These are phyloP conservation scores for Sus scrofa DNA, from an alignment of 2,113 vertebrate genomes.

Conservation along the genomic window T2T-Sscrofa CM000818.6:91817501-91818000, in stretches of 20 bases:
- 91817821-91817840: background rate
- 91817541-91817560: background rate
- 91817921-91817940: background rate
- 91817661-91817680: background rate
- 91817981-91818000: background rate
- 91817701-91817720: background rate
- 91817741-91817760: background rate
- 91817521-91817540: background rate
- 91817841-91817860: background rate
- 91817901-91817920: background rate
- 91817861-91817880: background rate
- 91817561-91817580: background rate
- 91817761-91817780: background rate
- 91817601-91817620: background rate
- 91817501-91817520: background rate
- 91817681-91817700: background rate
- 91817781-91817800: background rate
- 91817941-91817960: background rate
- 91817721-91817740: background rate
- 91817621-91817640: background rate
- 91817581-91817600: background rate
- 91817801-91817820: slow-evolving; percentile 11
- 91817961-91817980: background rate
- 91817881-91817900: background rate
- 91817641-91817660: background rate